Conservation (phyloP, 1,140 invertebrate genomes). For the Leptoteleia sp. region DNA sequence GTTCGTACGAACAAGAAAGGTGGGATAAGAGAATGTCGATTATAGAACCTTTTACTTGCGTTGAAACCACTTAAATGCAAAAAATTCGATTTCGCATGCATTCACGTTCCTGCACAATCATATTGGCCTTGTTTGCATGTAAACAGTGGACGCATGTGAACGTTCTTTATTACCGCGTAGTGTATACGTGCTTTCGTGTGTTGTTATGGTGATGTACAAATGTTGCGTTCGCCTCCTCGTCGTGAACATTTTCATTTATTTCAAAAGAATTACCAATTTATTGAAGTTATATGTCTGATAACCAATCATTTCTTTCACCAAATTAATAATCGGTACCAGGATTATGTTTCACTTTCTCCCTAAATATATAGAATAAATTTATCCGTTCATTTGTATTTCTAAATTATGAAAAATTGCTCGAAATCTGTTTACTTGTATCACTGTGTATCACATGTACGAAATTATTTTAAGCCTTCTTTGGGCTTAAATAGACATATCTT, state of each 20-base stretch:
- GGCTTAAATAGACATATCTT: too few species aligned
- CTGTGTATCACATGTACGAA: too few species aligned
- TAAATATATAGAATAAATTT: too few species aligned
- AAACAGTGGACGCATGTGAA: slow-evolving; percentile 73
- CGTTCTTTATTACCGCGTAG: slow-evolving; percentile 63
- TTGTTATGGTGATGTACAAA: slow-evolving; percentile 61
- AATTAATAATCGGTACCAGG: slow-evolving; percentile 47
- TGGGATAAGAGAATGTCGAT: slow-evolving; percentile 64
- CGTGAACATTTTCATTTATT: slow-evolving; percentile 53
- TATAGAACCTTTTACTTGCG: slow-evolving; percentile 73
- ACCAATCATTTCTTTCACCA: slow-evolving; percentile 33
- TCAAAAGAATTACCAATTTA: slow-evolving; percentile 36
- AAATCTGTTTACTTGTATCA: too few species aligned
- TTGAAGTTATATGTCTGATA: slow-evolving; percentile 35
- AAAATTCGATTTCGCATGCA: slow-evolving; percentile 75
- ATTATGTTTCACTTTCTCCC: slow-evolving; percentile 17
- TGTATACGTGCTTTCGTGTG: slow-evolving; percentile 67
- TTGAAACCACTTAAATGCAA: slow-evolving; percentile 73
- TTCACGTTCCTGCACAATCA: slow-evolving; percentile 72
- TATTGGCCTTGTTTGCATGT: slow-evolving; percentile 75
- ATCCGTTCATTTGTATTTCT: too few species aligned
- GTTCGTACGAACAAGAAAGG: slow-evolving; percentile 56
- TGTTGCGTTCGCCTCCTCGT: slow-evolving; percentile 62
- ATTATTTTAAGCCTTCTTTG: too few species aligned
- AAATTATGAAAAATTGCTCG: too few species aligned